Conservation (phyloP, 2,888 invertebrate genomes). For the Sphinx pinastri region DNA sequence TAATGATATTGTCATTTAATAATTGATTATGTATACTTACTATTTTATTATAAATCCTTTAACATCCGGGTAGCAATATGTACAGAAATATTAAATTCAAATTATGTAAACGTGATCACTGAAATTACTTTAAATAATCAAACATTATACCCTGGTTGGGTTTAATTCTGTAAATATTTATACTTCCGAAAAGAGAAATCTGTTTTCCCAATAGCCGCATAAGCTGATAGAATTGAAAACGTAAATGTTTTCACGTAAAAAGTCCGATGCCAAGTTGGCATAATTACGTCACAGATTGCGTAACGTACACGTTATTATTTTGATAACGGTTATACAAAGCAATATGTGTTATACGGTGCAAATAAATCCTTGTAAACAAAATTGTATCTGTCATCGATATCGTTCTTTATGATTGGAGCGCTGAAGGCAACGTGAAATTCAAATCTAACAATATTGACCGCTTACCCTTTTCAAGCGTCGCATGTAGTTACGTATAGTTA, state of each 20-base stretch:
- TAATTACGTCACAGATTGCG: conserved; percentile 22
- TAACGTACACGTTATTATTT: conserved; percentile 22
- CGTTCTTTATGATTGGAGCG: conserved; percentile 70
- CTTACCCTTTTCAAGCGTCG: conserved; percentile 61
- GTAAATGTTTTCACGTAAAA: conserved; percentile 11
- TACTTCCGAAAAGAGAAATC: conserved; percentile 1
- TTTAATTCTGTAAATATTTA: conserved; percentile 9
- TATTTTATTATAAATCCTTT: too few relatives aligned
- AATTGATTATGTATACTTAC: too few relatives aligned
- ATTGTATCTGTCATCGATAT: conserved; percentile 76
- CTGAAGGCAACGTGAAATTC: conserved; percentile 65
- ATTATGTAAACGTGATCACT: neutral
- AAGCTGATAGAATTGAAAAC: conserved; percentile 10
- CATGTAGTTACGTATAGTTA: conserved; percentile 48
- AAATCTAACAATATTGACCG: conserved; percentile 68
- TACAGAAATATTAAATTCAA: too few relatives aligned
- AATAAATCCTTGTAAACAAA: conserved; percentile 77
- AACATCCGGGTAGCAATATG: too few relatives aligned
- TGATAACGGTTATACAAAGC: conserved; percentile 7
- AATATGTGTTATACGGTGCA: conserved; percentile 34
- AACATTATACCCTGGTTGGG: neutral
- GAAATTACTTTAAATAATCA: conserved; percentile 9
- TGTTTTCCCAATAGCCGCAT: conserved; percentile 6
- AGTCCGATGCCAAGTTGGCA: conserved; percentile 5
- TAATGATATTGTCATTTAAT: too few relatives aligned